Base-by-base conservation (phyloP, 2,113 vertebrate genomes). In the Aythya baeri region DNA sequence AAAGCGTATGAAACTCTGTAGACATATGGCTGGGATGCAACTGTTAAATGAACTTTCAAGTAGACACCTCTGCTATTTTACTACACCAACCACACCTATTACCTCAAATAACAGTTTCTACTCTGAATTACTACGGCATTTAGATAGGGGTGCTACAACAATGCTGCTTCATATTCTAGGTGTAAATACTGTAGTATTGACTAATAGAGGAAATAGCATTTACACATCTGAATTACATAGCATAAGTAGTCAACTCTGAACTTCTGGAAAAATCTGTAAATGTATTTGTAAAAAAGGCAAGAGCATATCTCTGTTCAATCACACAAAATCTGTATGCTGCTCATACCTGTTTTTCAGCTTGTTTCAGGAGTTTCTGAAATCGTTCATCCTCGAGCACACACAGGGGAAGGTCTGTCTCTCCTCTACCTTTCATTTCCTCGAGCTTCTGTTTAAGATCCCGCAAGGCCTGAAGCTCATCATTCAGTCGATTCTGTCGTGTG, bases 261-360 rank as follows among this genome's bases (percentile, higher is more conserved):
- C 49, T 72, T 65, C 29, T 68, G 20, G 38, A 83, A 91, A 83
- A 71, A 49, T 3, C 9, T 83, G 59, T 34, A 15, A 36, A 54
- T 0, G 3, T 17, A 58, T 54, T 26, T 32, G 21, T 17, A 62
- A 54, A 32, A 66, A 55, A 61, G 29, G 26, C 11, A 83, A 57
- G 15, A 41, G 10, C 9, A 22, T 17, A 16, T 0, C 3, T 2
- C 0, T 41, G 29, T 43, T 77, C 25, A 29, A 7, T 62, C 59
- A 66, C 21, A 34, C 32, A 21, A 1, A 22, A 32, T 11, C 49
- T 32, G 44, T 68, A 62, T 3, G 55, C 50, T 68, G 52, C 65
- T 83, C 26, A 9, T 97, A 98, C 98, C 98, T 98, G 98, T 80
- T 98, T 98, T 93, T 98, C 98, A 10, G 98, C 98, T 92, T 98